Percentiles rank a stretch among this genome's conserved stretches.
Conservation (phyloP, 2,888 invertebrate genomes). For the Apodemia zela region DNA sequence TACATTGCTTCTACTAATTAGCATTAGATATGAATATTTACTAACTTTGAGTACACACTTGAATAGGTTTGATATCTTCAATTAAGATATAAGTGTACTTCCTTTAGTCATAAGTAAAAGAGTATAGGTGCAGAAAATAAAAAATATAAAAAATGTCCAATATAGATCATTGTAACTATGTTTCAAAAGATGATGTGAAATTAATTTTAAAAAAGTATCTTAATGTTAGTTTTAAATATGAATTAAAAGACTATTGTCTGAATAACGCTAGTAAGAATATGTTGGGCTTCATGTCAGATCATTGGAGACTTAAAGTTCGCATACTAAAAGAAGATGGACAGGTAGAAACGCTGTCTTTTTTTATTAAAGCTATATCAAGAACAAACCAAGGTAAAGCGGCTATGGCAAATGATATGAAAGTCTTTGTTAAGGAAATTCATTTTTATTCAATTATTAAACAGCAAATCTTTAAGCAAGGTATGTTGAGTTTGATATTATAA, state of each 20-base stretch:
- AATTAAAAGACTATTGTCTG: slow-evolving; percentile 43
- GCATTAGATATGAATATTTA: neutral
- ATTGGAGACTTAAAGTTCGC: slow-evolving; percentile 58
- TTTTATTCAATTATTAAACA: slow-evolving; percentile 56
- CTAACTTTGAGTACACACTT: neutral
- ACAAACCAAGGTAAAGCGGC: slow-evolving; percentile 60
- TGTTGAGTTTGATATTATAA: slow-evolving; percentile 29
- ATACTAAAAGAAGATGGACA: slow-evolving; percentile 35
- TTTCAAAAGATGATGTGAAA: slow-evolving; percentile 49
- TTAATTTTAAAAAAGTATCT: slow-evolving; percentile 44
- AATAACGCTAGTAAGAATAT: slow-evolving; percentile 60
- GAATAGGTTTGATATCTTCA: too few relatives aligned
- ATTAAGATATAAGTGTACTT: too few relatives aligned
- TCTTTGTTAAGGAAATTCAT: slow-evolving; percentile 55
- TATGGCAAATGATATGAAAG: slow-evolving; percentile 55
- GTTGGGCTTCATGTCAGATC: slow-evolving; percentile 67
- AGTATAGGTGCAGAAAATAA: too few relatives aligned
- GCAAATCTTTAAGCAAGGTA: slow-evolving; percentile 51
- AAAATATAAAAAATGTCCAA: neutral
- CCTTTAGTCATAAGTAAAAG: too few relatives aligned
- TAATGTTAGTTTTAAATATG: slow-evolving; percentile 34
- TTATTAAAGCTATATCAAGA: slow-evolving; percentile 59
- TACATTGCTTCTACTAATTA: neutral
- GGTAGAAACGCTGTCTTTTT: slow-evolving; percentile 45
- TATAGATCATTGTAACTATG: slow-evolving; percentile 13